phyloP scores from a whole-genome alignment of 2,888 invertebrate species.

The Mesodorylaimus sp. region DNA sequence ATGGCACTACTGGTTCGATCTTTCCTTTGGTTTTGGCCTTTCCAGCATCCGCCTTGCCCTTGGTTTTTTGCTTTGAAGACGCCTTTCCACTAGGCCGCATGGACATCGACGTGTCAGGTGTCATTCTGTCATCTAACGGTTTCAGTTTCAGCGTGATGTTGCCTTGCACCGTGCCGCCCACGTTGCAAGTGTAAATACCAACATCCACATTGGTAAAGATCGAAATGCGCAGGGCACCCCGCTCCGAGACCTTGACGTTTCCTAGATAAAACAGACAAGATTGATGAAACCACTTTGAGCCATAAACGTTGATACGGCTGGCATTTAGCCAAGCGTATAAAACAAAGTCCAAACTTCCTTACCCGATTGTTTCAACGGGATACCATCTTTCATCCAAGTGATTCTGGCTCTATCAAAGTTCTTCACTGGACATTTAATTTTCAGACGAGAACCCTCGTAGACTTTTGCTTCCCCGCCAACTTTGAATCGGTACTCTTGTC shows the following conservation, averaged over 20 bases:
- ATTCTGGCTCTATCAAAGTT: constrained; percentile 50
- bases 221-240: constrained; percentile 64
- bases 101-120: too few relatives aligned
- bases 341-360: not conserved
- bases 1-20: too few relatives aligned
- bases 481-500: not conserved
- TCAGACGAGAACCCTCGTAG: constrained; percentile 71
- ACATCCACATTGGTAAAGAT: constrained; percentile 60
- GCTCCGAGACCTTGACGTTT: constrained; percentile 60
- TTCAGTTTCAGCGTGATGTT: constrained; percentile 61
- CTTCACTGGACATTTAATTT: constrained; percentile 80
- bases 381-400: constrained; percentile 66
- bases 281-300: not conserved
- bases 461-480: constrained; percentile 72
- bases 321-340: too few relatives aligned
- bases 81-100: too few relatives aligned
- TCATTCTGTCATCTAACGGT: too few relatives aligned
- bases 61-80: too few relatives aligned
- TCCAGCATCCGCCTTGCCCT: too few relatives aligned
- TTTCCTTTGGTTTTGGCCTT: too few relatives aligned
- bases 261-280: not conserved
- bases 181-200: constrained; percentile 59
- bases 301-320: not conserved
- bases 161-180: constrained; percentile 58
- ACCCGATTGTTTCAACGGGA: constrained; percentile 46